Evolutionary conservation across 2,888 invertebrate genomes (phyloP).

Genomic region (Epinotia ramella): DNA sequence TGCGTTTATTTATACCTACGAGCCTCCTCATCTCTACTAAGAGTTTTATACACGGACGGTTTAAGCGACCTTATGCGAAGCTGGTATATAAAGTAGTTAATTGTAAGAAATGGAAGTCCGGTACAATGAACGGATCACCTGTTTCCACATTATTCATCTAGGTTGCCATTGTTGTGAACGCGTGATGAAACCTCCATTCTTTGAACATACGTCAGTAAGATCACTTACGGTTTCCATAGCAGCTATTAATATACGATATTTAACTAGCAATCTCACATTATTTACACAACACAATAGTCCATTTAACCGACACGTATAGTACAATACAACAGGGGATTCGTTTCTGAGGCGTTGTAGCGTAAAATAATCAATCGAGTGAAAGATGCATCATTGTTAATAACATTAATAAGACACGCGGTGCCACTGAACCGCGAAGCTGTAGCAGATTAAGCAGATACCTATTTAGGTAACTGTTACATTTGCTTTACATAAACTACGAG

Average conservation of each 20-base stretch:
- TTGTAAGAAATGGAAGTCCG: slow-evolving; percentile 33
- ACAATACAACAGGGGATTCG: slow-evolving; percentile 37
- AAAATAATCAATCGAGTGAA: slow-evolving; percentile 46
- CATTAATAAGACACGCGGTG: slow-evolving; percentile 18
- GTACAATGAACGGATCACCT: slow-evolving; percentile 41
- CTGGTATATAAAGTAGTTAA: slow-evolving; percentile 14
- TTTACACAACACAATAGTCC: slow-evolving; percentile 40
- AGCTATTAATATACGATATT: slow-evolving; percentile 53
- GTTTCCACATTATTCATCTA: slow-evolving; percentile 45
- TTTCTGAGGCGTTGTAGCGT: slow-evolving; percentile 36
- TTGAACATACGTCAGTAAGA: slow-evolving; percentile 54
- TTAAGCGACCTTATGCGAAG: slow-evolving; percentile 25
- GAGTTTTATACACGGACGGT: slow-evolving; percentile 24
- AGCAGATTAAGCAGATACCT: slow-evolving; percentile 21
- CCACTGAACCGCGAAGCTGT: slow-evolving; percentile 33
- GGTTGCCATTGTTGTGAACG: slow-evolving; percentile 60
- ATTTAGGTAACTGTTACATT: slow-evolving; percentile 39
- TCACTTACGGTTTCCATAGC: slow-evolving; percentile 57
- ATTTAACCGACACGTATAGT: slow-evolving; percentile 22
- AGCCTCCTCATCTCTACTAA: slow-evolving; percentile 11
- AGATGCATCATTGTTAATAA: slow-evolving; percentile 24
- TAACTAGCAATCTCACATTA: slow-evolving; percentile 37
- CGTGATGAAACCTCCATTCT: slow-evolving; percentile 65
- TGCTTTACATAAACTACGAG: slow-evolving; percentile 45
- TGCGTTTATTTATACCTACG: neutral